Conservation (phyloP, 2,888 invertebrate species). For the Lobophora halterata region DNA sequence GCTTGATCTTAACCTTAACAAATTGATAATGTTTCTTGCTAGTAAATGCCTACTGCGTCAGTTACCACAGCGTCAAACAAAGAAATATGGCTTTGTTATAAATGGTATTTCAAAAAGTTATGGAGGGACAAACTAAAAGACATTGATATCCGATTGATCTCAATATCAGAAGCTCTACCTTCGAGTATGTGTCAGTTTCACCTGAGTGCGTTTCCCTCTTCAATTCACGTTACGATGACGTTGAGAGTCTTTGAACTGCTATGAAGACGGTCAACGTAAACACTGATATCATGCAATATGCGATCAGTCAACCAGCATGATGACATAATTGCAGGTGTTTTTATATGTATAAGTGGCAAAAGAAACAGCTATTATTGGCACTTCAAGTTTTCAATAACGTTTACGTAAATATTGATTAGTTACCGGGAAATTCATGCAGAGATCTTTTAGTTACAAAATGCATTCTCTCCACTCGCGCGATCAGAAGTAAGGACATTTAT, state of each 20-base stretch:
- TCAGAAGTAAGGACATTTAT: too few relatives aligned
- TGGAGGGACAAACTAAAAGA: background rate
- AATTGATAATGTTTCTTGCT: slow-evolving; percentile 8
- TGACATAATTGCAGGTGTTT: slow-evolving; percentile 26
- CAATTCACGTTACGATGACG: slow-evolving; percentile 28
- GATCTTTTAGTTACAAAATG: too few relatives aligned
- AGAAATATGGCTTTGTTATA: background rate
- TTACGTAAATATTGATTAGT: too few relatives aligned
- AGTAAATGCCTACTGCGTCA: background rate
- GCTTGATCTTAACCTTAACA: too few relatives aligned
- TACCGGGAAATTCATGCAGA: too few relatives aligned
- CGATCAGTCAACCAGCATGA: slow-evolving; percentile 38
- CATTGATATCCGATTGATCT: background rate
- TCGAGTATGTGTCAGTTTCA: slow-evolving; percentile 12
- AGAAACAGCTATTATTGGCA: too few relatives aligned
- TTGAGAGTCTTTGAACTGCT: slow-evolving; percentile 34
- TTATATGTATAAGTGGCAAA: too few relatives aligned
- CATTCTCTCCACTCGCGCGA: too few relatives aligned
- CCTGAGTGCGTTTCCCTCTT: slow-evolving; percentile 22
- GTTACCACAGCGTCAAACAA: background rate
- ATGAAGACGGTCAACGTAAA: slow-evolving; percentile 40
- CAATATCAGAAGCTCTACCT: slow-evolving; percentile 3
- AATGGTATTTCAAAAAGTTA: background rate
- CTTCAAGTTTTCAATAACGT: too few relatives aligned
- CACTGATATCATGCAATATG: slow-evolving; percentile 48